Evolutionary conservation across 2,888 invertebrate species (phyloP).

Genomic region (Malthinus seriepunctatus): DNA sequence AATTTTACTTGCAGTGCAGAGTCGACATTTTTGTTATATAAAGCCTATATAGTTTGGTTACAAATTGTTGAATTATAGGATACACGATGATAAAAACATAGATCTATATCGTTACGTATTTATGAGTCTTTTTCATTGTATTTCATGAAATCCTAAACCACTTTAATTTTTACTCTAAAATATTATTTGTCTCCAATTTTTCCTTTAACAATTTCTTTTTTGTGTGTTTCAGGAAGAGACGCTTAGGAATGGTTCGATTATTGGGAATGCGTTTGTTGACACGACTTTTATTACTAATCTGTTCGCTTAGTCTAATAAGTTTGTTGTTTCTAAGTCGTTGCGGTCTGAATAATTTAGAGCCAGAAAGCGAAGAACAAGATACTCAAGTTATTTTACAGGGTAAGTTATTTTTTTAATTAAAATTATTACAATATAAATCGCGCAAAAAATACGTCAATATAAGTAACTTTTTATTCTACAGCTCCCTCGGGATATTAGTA

Average conservation of each 20-base stretch:
- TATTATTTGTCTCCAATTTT: background rate
- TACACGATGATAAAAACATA: constrained; percentile 7
- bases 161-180: no score
- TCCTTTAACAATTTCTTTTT: constrained; percentile 2
- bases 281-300: constrained; percentile 60
- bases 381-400: constrained; percentile 31
- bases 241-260: constrained; percentile 57
- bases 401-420: constrained; percentile 14
- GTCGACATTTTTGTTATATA: constrained; percentile 19
- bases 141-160: no score
- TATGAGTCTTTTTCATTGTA: background rate
- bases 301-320: constrained; percentile 60
- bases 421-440: constrained; percentile 3
- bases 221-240: constrained; percentile 47
- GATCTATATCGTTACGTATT: background rate
- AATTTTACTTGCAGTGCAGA: constrained; percentile 21
- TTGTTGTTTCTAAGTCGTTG: constrained; percentile 61
- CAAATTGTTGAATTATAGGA: constrained; percentile 22
- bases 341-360: constrained; percentile 54
- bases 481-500: no score
- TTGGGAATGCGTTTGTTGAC: constrained; percentile 61
- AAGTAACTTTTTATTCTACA: no score
- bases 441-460: background rate
- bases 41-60: constrained; percentile 14
- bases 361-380: constrained; percentile 38